phyloP scores from a whole-genome alignment of 2,888 invertebrate genomes.

The Acholoe squamosa region DNA sequence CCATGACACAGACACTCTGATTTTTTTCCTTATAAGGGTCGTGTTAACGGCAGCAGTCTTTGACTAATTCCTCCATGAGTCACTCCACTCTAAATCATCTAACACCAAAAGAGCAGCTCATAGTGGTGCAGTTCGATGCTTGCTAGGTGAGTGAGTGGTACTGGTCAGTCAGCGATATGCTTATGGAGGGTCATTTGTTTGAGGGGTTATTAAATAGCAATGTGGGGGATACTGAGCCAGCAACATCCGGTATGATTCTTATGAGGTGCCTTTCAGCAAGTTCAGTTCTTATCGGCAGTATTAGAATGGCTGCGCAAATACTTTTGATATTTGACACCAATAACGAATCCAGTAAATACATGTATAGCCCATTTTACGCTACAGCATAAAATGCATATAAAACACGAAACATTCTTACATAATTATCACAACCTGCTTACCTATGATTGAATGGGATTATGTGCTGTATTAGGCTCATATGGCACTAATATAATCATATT shows the following conservation, averaged over 20 bases:
- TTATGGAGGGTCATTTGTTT: neutral
- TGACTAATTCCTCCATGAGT: conserved; percentile 18
- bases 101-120: neutral
- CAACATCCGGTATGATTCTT: neutral
- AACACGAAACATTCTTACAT: no score
- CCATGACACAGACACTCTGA: neutral
- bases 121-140: neutral
- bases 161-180: neutral
- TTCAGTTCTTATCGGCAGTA: no score
- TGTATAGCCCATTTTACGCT: no score
- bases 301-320: no score
- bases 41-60: neutral
- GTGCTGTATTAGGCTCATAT: no score
- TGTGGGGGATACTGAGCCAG: neutral
- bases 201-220: neutral
- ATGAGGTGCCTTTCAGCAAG: no score
- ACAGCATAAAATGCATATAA: no score
- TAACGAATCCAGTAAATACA: no score
- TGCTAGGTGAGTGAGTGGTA: neutral
- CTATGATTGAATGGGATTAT: no score
- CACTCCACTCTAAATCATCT: neutral
- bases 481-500: no score
- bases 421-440: no score
- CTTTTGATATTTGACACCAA: no score
- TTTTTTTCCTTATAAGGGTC: conserved; percentile 17